Percentiles rank a stretch among this genome's conserved stretches.
These are phyloP conservation scores for Empidonax alnorum DNA, from an alignment of 2,113 vertebrate genomes.

Conservation along the genomic window DNA sequence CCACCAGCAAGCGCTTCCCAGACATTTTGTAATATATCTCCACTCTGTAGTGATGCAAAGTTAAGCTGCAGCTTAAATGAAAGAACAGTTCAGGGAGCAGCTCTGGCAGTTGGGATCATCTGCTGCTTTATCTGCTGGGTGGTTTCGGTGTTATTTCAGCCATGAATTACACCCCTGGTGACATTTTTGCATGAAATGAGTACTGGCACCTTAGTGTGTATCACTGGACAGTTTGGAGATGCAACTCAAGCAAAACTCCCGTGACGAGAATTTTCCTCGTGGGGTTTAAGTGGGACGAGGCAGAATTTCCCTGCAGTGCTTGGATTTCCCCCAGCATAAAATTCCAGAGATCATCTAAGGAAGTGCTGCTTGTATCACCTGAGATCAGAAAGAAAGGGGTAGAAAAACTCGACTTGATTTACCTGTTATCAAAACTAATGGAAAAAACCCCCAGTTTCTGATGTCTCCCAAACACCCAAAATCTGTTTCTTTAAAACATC, in stretches of 20 bases:
- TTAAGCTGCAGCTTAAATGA: neutral
- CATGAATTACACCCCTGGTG: neutral
- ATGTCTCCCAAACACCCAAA: neutral
- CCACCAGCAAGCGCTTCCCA: neutral
- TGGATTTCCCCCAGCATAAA: neutral
- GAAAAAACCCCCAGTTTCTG: neutral
- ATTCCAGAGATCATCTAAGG: neutral
- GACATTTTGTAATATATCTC: neutral
- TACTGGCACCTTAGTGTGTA: neutral
- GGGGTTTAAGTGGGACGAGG: neutral
- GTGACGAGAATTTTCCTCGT: neutral
- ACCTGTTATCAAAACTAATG: neutral
- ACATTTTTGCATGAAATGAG: neutral
- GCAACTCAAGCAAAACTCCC: neutral
- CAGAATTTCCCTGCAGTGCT: neutral
- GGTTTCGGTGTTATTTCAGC: neutral
- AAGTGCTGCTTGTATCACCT: neutral
- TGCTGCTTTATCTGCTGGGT: neutral
- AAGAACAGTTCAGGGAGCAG: neutral
- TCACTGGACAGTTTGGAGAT: neutral
- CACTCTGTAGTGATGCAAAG: neutral
- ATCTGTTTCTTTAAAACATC: neutral
- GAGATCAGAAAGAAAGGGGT: neutral
- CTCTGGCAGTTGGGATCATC: neutral
- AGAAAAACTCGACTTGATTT: neutral